Conservation (phyloP, 2,113 vertebrate species). For the Lates calcarifer region DNA sequence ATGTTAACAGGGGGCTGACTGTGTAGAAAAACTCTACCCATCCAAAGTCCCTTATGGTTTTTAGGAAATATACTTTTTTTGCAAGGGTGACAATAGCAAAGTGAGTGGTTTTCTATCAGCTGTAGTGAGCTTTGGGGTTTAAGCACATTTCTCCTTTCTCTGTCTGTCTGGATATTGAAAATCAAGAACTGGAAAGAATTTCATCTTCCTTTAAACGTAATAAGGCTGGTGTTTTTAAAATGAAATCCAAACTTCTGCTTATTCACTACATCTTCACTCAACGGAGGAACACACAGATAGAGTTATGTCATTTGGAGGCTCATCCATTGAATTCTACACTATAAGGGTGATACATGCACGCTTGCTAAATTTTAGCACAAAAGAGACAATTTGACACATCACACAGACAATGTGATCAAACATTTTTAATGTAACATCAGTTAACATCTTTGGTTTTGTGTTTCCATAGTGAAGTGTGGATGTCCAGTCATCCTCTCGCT, state of each 20-base stretch:
- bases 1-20: background rate
- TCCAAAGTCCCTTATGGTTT: background rate
- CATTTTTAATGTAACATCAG: background rate
- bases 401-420: background rate
- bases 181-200: conserved; percentile 50
- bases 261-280: conserved; percentile 57
- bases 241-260: conserved; percentile 62
- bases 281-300: conserved; percentile 38
- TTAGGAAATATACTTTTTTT: background rate
- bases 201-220: conserved; percentile 61
- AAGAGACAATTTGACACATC: conserved; percentile 6
- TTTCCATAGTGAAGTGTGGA: conserved; percentile 25
- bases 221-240: conserved; percentile 70
- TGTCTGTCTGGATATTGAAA: conserved; percentile 16
- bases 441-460: background rate
- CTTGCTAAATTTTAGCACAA: background rate
- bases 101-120: no score
- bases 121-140: background rate
- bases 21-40: background rate
- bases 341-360: conserved; percentile 52
- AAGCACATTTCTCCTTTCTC: conserved; percentile 6
- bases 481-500: conserved; percentile 13
- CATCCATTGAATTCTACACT: conserved; percentile 37
- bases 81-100: background rate
- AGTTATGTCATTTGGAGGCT: conserved; percentile 41